phyloP scores from a whole-genome alignment of 2,797 vertebrate genomes.

The Poeciliopsis gracilis region DNA sequence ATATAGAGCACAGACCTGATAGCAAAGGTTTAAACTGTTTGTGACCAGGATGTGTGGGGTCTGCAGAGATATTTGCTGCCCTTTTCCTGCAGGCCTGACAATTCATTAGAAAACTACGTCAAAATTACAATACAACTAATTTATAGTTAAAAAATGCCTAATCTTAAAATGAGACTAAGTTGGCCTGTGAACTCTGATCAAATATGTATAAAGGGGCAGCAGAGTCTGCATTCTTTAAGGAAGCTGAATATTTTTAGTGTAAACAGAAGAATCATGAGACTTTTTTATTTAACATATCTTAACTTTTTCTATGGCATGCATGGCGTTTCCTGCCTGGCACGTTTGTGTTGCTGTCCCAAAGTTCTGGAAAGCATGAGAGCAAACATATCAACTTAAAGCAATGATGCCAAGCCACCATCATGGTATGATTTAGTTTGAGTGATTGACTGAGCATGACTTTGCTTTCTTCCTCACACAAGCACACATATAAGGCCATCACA shows the following conservation, averaged over 20 bases:
- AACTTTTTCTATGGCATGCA: too few relatives aligned
- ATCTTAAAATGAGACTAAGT: neutral
- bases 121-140: neutral
- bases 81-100: neutral
- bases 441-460: slow-evolving; percentile 27
- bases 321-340: slow-evolving; percentile 34
- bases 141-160: neutral
- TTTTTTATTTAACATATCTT: too few relatives aligned
- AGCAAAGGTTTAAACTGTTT: neutral
- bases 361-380: slow-evolving; percentile 18
- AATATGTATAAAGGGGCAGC: too few relatives aligned
- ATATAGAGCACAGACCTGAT: neutral
- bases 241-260: too few relatives aligned
- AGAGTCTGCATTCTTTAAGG: too few relatives aligned
- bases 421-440: slow-evolving; percentile 44
- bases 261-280: too few relatives aligned
- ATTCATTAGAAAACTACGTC: neutral
- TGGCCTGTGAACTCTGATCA: too few relatives aligned
- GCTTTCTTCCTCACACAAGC: slow-evolving; percentile 11
- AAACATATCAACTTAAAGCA: slow-evolving; percentile 52
- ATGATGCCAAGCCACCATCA: slow-evolving; percentile 5
- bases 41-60: neutral
- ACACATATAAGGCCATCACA: slow-evolving; percentile 53
- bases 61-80: neutral
- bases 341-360: slow-evolving; percentile 27